Percentiles rank a stretch among this genome's conserved stretches.
These are phyloP conservation scores for Alectoris magna DNA, from an alignment of 2,797 vertebrate species.

Conservation along the genomic window DNA sequence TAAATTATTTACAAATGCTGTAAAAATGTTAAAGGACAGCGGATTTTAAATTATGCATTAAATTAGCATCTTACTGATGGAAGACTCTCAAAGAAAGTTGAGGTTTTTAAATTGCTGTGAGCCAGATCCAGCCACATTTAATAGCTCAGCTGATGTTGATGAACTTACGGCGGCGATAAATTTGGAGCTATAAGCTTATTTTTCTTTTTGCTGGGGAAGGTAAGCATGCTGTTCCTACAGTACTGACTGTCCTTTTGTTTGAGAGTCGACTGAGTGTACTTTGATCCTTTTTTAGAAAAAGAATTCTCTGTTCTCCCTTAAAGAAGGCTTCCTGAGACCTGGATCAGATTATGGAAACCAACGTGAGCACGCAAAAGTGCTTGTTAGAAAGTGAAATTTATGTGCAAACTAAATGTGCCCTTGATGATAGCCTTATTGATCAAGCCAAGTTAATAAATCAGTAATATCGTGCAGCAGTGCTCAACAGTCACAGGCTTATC, in stretches of 20 bases:
- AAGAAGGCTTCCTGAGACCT: slow-evolving; percentile 64
- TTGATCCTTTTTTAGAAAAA: slow-evolving; percentile 69
- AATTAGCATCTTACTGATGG: slow-evolving; percentile 76
- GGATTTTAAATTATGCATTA: slow-evolving; percentile 78
- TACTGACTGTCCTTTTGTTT: slow-evolving; percentile 64
- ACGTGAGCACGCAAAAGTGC: slow-evolving; percentile 61
- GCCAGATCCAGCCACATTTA: slow-evolving; percentile 40
- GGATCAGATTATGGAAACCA: slow-evolving; percentile 62
- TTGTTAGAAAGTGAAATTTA: slow-evolving; percentile 72
- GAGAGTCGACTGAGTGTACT: slow-evolving; percentile 54
- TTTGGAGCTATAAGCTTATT: slow-evolving; percentile 12
- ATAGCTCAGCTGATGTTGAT: slow-evolving; percentile 47
- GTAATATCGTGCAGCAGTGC: slow-evolving; percentile 55
- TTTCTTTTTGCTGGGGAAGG: slow-evolving; percentile 56
- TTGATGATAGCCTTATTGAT: slow-evolving; percentile 67
- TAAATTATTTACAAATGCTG: slow-evolving; percentile 76
- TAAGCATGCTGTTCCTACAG: slow-evolving; percentile 61
- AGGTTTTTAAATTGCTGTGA: slow-evolving; percentile 30
- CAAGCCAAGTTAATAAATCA: slow-evolving; percentile 69
- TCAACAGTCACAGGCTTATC: slow-evolving; percentile 49
- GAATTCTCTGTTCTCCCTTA: slow-evolving; percentile 68
- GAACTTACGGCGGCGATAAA: slow-evolving; percentile 46
- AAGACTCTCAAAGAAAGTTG: slow-evolving; percentile 50
- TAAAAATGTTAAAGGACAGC: slow-evolving; percentile 69
- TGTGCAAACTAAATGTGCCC: slow-evolving; percentile 60